These are phyloP conservation scores for Thecocarcelia acutangulata DNA, from an alignment of 2,888 invertebrate genomes.

Conservation along the genomic window DNA sequence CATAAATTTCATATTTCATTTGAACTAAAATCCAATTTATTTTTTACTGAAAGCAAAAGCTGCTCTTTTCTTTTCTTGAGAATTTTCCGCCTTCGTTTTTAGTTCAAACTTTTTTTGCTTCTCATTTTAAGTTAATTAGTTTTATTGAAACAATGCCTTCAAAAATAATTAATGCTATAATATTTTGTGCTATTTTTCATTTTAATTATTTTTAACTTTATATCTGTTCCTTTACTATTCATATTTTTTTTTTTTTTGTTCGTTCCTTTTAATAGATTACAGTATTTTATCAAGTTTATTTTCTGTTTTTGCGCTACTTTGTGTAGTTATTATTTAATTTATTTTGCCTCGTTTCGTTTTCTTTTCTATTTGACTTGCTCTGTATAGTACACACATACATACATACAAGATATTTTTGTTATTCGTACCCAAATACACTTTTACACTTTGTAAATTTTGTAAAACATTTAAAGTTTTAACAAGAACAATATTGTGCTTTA, in stretches of 20 bases:
- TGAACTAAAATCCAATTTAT: too few species aligned
- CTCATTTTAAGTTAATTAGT: slow-evolving; percentile 29
- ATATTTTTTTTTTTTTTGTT: too few species aligned
- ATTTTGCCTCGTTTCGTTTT: background rate
- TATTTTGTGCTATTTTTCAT: slow-evolving; percentile 19
- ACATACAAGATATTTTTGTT: too few species aligned
- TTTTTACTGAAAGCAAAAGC: too few species aligned
- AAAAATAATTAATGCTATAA: slow-evolving; percentile 40
- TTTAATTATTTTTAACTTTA: slow-evolving; percentile 5
- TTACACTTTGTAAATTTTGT: slow-evolving; percentile 31
- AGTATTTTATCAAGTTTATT: too few species aligned
- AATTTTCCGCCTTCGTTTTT: too few species aligned
- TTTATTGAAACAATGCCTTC: slow-evolving; percentile 51
- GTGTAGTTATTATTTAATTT: slow-evolving; percentile 50
- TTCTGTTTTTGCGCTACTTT: slow-evolving; percentile 2
- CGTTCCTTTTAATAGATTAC: too few species aligned
- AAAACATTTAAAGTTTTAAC: slow-evolving; percentile 47
- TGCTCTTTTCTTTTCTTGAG: too few species aligned
- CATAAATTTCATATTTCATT: too few species aligned
- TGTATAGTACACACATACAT: too few species aligned
- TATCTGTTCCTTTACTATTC: too few species aligned
- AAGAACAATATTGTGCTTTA: slow-evolving; percentile 47
- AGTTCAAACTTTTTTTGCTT: background rate
- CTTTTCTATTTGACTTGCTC: too few species aligned
- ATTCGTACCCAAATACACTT: slow-evolving; percentile 27